Percentiles rank a stretch among this genome's conserved stretches.
phyloP scores from a whole-genome alignment of 2,888 invertebrate species.

The Agonopterix subpropinquella region DNA sequence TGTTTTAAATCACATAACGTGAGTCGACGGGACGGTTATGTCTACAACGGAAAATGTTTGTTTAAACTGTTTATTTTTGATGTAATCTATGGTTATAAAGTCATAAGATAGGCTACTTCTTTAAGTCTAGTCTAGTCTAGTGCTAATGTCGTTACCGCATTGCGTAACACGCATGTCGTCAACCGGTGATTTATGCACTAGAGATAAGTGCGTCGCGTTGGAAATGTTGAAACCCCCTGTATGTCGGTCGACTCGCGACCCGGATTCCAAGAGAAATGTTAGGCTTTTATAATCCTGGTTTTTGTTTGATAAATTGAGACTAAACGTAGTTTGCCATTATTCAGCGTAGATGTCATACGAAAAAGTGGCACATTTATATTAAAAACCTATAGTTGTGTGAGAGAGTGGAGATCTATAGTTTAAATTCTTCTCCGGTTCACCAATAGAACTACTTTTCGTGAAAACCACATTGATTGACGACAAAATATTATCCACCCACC shows the following conservation, averaged over 20 bases:
- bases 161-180: conserved; percentile 27
- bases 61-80: background rate
- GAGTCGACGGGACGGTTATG: no score
- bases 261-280: conserved; percentile 27
- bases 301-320: conserved; percentile 27
- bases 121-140: conserved; percentile 18
- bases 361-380: no score
- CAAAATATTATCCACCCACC: background rate
- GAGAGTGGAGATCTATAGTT: conserved; percentile 3
- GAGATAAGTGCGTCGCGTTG: conserved; percentile 26
- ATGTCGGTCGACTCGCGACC: conserved; percentile 21
- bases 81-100: background rate
- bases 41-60: background rate
- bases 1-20: background rate
- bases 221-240: conserved; percentile 24
- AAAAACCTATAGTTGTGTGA: no score
- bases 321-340: no score
- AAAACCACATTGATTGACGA: no score
- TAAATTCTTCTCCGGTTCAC: no score
- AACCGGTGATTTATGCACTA: conserved; percentile 31
- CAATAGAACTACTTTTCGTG: background rate
- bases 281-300: conserved; percentile 25
- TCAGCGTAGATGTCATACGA: no score
- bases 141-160: conserved; percentile 27
- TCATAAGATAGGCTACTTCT: conserved; percentile 13